These are phyloP conservation scores for Leucophenga maculata DNA, from an alignment of 2,888 invertebrate genomes.

Conservation along the genomic window DNA sequence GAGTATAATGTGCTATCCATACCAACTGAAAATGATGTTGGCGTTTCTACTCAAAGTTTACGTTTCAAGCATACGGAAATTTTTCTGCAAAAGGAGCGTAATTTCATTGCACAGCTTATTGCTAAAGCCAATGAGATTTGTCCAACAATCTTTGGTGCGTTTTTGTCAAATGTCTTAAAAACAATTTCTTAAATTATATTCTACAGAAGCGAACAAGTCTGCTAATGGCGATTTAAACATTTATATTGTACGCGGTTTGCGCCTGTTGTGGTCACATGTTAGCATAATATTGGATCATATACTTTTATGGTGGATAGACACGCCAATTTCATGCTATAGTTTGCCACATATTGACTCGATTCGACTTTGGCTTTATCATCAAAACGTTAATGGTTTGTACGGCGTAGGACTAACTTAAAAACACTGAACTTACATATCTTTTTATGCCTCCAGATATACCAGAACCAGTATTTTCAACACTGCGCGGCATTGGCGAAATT, in stretches of 20 bases:
- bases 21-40: slow-evolving; percentile 15
- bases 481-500: slow-evolving; percentile 84
- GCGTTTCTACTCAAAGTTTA: slow-evolving; percentile 40
- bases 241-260: slow-evolving; percentile 66
- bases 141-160: slow-evolving; percentile 63
- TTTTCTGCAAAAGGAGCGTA: slow-evolving; percentile 62
- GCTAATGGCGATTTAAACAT: slow-evolving; percentile 56
- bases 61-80: slow-evolving; percentile 59
- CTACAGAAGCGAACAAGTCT: slow-evolving; percentile 45
- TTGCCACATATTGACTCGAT: slow-evolving; percentile 67
- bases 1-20: slow-evolving; percentile 48
- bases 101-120: slow-evolving; percentile 62
- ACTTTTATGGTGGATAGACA: slow-evolving; percentile 87
- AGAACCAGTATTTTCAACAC: slow-evolving; percentile 79
- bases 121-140: slow-evolving; percentile 64
- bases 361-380: slow-evolving; percentile 63
- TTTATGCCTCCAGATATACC: slow-evolving; percentile 78
- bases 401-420: neutral
- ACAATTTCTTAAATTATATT: neutral
- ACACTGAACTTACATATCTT: slow-evolving; percentile 13
- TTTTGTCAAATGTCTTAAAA: neutral
- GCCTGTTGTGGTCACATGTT: slow-evolving; percentile 83
- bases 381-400: slow-evolving; percentile 58
- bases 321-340: slow-evolving; percentile 78
- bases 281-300: slow-evolving; percentile 86